Evolutionary conservation across 2,113 vertebrate genomes (phyloP).

Genomic region (Gopherus evgoodei): DNA sequence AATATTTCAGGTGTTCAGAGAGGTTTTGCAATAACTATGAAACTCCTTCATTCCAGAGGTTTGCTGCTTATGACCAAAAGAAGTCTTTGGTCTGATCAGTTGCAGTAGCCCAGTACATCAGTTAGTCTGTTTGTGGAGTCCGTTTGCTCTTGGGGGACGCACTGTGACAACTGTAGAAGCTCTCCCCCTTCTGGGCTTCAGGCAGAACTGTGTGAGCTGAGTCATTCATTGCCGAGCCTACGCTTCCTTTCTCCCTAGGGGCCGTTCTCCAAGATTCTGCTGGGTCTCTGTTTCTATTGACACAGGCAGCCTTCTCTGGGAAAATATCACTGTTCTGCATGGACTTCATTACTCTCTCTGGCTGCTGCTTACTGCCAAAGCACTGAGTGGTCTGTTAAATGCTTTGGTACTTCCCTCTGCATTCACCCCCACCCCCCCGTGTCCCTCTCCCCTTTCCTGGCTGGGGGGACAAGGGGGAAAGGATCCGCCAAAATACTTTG

Average conservation of each 20-base stretch:
- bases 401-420: background rate
- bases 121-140: too few species aligned
- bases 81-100: too few species aligned
- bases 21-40: rapidly evolving
- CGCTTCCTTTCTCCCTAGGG: rapidly evolving
- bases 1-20: background rate
- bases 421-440: background rate
- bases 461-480: background rate
- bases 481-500: background rate
- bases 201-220: rapidly evolving
- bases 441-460: background rate
- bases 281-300: background rate
- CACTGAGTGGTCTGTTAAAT: background rate
- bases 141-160: background rate
- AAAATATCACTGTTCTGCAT: rapidly evolving
- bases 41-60: background rate
- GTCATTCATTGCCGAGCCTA: rapidly evolving
- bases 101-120: too few species aligned
- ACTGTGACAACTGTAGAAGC: background rate
- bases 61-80: too few species aligned
- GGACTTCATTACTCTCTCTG: background rate
- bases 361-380: background rate
- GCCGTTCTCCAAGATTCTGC: background rate
- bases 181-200: background rate
- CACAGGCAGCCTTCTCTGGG: background rate